Evolutionary conservation across 2,113 vertebrate genomes (phyloP), one percentile per base, ranked within the genome.

Genomic region (Acanthisitta chloris): DNA sequence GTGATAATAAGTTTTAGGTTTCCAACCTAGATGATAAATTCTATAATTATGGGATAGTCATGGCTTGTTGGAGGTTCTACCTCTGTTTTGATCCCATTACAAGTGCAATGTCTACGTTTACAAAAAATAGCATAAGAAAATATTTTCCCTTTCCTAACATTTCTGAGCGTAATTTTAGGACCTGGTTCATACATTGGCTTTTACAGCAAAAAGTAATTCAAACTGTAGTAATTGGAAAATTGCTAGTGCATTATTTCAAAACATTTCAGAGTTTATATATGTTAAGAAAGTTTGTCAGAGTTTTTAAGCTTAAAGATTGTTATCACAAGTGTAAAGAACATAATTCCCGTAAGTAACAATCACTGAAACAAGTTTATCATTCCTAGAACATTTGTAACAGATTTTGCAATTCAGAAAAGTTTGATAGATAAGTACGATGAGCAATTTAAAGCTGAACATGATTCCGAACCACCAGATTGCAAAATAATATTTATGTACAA

Each of bases 371-470:
- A 72, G 12, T 66, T 67, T 82, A 45, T 3, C 36, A 64, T 90
- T 97, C 29, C 25, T 86, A 81, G 64, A 70, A 42, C 33, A 72
- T 92, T 97, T 96, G 97, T 96, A 97, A 81, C 78, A 96, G 92
- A 82, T 94, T 92, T 93, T 81, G 91, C 71, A 94, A 89, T 80
- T 91, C 73, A 96, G 55, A 55, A 76, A 93, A 94, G 34, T 94
- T 94, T 76, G 92, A 94, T 97, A 96, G 97, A 92, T 92, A 97
- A 76, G 66, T 86, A 79, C 84, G 90, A 82, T 69, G 79, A 93
- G 46, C 36, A 88, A 40, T 93, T 97, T 94, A 92, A 95, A 97
- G 73, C 29, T 76, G 86, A 92, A 87, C 38, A 74, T 95, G 94
- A 73, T 83, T 89, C 42, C 81, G 40, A 97, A 92, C 61, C 74